These are phyloP conservation scores for Synanthedon andrenaeformis DNA, from an alignment of 2,888 invertebrate genomes.

Conservation along the genomic window DNA sequence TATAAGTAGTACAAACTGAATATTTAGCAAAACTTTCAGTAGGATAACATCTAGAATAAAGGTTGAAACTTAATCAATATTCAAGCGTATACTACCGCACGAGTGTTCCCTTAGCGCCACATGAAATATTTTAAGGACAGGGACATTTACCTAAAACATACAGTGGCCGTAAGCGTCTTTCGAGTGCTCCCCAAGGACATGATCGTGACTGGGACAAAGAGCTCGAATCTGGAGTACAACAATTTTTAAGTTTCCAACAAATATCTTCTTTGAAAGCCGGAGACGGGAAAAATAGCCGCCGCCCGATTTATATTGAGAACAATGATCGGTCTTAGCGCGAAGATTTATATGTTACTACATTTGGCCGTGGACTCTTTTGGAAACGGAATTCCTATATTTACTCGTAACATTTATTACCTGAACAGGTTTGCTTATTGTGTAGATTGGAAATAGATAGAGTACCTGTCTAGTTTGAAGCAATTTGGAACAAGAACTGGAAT, in stretches of 20 bases:
- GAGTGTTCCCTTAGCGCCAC: background rate
- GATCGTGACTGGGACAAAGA: slow-evolving; percentile 48
- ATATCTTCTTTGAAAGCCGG: background rate
- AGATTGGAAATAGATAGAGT: no score
- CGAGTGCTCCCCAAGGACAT: slow-evolving; percentile 24
- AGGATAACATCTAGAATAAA: no score
- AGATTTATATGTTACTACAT: background rate
- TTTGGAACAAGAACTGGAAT: no score
- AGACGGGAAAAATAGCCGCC: slow-evolving; percentile 3
- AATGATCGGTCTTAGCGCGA: background rate
- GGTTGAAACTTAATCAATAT: no score
- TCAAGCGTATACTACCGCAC: no score
- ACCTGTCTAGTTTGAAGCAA: no score
- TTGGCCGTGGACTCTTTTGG: background rate
- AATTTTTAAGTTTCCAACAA: slow-evolving; percentile 23
- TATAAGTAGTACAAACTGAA: no score
- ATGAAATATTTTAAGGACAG: background rate
- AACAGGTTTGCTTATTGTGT: no score
- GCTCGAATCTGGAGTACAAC: slow-evolving; percentile 35
- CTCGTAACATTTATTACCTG: no score
- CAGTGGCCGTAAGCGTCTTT: slow-evolving; percentile 12
- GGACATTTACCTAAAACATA: slow-evolving; percentile 3
- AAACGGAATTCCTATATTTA: no score
- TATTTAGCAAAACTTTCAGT: no score
- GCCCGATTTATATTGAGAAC: slow-evolving; percentile 5